Evolutionary conservation across 2,888 invertebrate genomes (phyloP), one percentile per base, ranked within the genome.

Genomic region (Agonum fuliginosum): DNA sequence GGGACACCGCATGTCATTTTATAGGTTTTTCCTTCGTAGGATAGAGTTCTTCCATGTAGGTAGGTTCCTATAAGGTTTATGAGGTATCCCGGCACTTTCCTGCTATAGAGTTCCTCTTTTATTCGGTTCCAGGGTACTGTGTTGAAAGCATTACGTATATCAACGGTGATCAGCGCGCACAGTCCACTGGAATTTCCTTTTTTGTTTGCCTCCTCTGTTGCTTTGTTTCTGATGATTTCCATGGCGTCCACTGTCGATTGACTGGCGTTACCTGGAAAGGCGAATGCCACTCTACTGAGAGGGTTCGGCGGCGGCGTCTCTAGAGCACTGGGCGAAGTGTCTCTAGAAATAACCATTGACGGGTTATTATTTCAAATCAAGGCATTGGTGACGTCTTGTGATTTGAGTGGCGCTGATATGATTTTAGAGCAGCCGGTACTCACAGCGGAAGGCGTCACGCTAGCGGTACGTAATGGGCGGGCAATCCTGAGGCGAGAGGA

Each of bases 171-270:
- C n/a, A n/a, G n/a, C n/a, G n/a, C n/a, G n/a, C n/a, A n/a, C n/a
- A n/a, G n/a, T n/a, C n/a, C n/a, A n/a, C n/a, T n/a, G n/a, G n/a
- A n/a, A n/a, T n/a, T 19, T 70, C 17, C 43, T 17, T 70, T 19
- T 74, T 43, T 24, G 69, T 20, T 8, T 62, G 69, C 10, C 20
- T 12, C 5, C 4, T 46, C 6, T 37, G 24, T 71, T 79, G 75
- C 19, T 48, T 14, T 0, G 71, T 12, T 8, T 79, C 79, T 4
- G 78, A 76, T 20, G 79, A 80, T 71, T 78, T 80, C 65, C 79
- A 79, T n/a, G 14, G 27, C n/a, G 58, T 72, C 1, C 30, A 41
- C 19, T 54, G 19, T 0, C 19, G 22, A 67, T 76, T 71, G 70
- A n/a, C 34, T 77, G 48, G 70, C 34, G 14, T 24, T 78, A 46